These are phyloP conservation scores for Lasioglossum baleicum DNA, from an alignment of 1,140 invertebrate species.

Conservation along the genomic window DNA sequence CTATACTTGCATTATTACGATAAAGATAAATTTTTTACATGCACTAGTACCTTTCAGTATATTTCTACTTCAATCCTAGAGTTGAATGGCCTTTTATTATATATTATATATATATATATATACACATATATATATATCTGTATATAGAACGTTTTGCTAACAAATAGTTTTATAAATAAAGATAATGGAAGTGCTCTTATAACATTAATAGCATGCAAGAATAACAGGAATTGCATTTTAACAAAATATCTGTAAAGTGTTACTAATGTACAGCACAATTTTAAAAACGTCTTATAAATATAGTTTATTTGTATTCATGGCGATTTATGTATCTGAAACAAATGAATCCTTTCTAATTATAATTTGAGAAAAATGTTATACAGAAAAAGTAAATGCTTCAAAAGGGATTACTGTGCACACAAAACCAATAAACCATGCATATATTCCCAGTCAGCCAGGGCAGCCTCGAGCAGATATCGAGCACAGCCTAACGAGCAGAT, in stretches of 20 bases:
- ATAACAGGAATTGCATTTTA: conserved; percentile 9
- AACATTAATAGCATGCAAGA: neutral
- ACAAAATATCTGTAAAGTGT: neutral
- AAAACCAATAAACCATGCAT: too few species aligned
- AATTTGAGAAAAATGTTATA: too few species aligned
- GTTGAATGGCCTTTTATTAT: neutral
- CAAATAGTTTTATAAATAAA: neutral
- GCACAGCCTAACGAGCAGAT: too few species aligned
- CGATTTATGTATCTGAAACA: too few species aligned
- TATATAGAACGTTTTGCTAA: neutral
- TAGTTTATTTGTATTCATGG: neutral
- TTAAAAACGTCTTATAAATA: conserved; percentile 7
- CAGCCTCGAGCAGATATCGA: too few species aligned
- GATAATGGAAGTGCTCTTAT: conserved; percentile 23
- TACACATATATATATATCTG: neutral
- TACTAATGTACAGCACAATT: conserved; percentile 7
- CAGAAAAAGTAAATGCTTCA: too few species aligned
- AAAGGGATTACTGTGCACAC: too few species aligned
- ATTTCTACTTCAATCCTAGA: neutral
- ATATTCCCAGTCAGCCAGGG: too few species aligned
- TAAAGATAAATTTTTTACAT: neutral
- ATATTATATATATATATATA: too few species aligned
- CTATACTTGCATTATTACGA: neutral
- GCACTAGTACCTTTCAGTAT: neutral
- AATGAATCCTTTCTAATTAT: too few species aligned